Percentiles rank a stretch among this genome's conserved stretches.
Evolutionary conservation across 2,888 invertebrate genomes (phyloP).

Genomic region (Criorhina ranunculi): DNA sequence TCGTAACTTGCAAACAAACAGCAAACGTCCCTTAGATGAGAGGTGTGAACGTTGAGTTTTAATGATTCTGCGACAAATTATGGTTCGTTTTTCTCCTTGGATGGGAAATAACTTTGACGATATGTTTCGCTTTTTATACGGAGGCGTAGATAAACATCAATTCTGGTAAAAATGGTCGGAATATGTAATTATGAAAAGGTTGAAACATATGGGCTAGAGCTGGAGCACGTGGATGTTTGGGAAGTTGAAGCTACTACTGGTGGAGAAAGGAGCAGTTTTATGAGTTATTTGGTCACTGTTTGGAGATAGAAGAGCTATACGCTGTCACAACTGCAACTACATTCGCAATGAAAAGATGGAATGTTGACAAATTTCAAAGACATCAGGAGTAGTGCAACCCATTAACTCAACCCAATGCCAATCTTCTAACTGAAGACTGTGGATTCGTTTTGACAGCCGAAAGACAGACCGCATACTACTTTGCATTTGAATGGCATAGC

Average conservation of each 20-base stretch:
- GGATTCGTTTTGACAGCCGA: too few relatives aligned
- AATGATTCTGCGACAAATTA: conserved; percentile 74
- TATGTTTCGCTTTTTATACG: not conserved
- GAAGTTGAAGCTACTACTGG: not conserved
- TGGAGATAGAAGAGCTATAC: too few relatives aligned
- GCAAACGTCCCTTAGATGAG: conserved; percentile 57
- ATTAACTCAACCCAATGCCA: too few relatives aligned
- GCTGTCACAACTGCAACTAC: too few relatives aligned
- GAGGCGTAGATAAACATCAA: not conserved
- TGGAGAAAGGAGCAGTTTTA: conserved; percentile 16
- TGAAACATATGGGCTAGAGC: not conserved
- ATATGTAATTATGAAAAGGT: conserved; percentile 26
- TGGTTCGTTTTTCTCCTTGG: conserved; percentile 22
- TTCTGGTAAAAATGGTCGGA: not conserved
- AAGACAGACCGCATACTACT: too few relatives aligned
- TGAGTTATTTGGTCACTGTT: conserved; percentile 34
- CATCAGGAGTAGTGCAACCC: too few relatives aligned
- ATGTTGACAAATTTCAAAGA: too few relatives aligned
- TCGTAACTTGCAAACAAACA: conserved; percentile 62
- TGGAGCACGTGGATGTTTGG: too few relatives aligned
- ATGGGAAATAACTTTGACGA: not conserved
- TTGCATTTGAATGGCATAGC: too few relatives aligned
- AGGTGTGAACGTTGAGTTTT: conserved; percentile 73
- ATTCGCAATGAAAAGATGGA: too few relatives aligned
- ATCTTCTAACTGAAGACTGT: too few relatives aligned